Evolutionary conservation across 2,113 vertebrate species (phyloP), one percentile per base, ranked within the genome.

Genomic region (Chascanopsetta lugubris): DNA sequence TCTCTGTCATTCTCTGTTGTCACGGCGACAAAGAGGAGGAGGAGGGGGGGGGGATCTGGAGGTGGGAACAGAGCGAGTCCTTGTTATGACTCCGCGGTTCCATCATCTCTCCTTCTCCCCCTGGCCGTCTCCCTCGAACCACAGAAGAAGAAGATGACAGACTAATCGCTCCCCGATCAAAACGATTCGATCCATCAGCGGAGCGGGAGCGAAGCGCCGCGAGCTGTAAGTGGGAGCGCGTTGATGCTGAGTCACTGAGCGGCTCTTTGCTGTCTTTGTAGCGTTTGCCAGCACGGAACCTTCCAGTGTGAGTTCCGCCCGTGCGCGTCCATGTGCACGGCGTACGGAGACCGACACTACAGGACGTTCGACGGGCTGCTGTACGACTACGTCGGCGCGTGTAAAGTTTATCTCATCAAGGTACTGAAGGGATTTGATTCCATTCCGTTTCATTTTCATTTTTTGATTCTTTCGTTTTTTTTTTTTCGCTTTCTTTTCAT

Each of bases 291-390:
- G 55, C 94, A 88, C 0, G 97, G 97, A 38, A 93, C 93, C 0
- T 99, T 99, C 81, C 95, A 94, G 76, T 99, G 97, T 58, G 67
- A 70, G 54, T 95, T 97, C 78, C 92, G 83, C 15, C 95, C 96
- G 0, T 99, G 97, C n/a, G 94, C 97, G 0, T 94, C 97, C 15
- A 96, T 97, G 93, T 99, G 97, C 80, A 95, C 94, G 0, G 90
- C 92, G 0, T 99, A 99, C 0, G 95, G 96, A 0, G 97, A 98
- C 70, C 94, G 97, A 0, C 97, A 99, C 85, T 99, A 95, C 90
- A 88, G 93, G 30, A 98, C 97, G 0, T 98, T 99, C 26, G 97
- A 99, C 9, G 97, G 97, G 1, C 91, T 99, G 40, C 90, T 94
- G 0, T 99, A 93, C 59, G 97, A 98, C 89, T 98, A 97, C 3